Evolutionary conservation across 2,113 vertebrate species (phyloP).

Genomic region (Muscicapa adusta): DNA sequence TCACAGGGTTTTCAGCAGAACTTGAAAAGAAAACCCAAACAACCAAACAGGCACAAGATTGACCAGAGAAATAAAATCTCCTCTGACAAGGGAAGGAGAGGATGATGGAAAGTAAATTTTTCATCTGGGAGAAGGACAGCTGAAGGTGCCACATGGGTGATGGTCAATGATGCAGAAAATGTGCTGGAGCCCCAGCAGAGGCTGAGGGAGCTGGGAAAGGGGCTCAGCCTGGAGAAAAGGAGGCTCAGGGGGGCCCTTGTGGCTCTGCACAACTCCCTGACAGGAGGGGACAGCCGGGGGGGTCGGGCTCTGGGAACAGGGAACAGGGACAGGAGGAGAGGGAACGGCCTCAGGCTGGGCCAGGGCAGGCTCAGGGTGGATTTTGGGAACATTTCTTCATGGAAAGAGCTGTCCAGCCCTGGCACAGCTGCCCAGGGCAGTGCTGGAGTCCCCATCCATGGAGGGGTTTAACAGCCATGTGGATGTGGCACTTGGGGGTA

Average conservation of each 20-base stretch:
- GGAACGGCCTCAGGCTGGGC: neutral
- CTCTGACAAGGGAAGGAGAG: neutral
- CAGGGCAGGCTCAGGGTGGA: fast-evolving
- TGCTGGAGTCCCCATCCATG: fast-evolving
- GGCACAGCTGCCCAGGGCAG: neutral
- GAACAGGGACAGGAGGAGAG: neutral
- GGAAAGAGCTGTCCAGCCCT: fast-evolving
- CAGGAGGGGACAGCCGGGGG: neutral
- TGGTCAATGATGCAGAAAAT: neutral
- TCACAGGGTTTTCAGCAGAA: neutral
- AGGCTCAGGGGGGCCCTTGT: neutral
- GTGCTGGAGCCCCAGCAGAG: neutral
- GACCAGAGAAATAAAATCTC: neutral
- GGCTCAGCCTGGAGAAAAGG: neutral
- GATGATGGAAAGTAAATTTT: neutral
- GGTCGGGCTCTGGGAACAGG: neutral
- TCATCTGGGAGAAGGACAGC: too few relatives aligned
- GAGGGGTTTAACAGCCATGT: fast-evolving
- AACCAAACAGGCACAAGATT: neutral
- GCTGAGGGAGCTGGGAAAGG: neutral
- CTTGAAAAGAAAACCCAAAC: neutral
- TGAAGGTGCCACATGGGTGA: neutral
- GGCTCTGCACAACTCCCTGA: neutral
- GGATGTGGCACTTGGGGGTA: neutral
- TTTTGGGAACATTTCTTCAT: fast-evolving